These are phyloP conservation scores for Cryptus armator DNA, from an alignment of 2,888 invertebrate species.

Conservation along the genomic window DNA sequence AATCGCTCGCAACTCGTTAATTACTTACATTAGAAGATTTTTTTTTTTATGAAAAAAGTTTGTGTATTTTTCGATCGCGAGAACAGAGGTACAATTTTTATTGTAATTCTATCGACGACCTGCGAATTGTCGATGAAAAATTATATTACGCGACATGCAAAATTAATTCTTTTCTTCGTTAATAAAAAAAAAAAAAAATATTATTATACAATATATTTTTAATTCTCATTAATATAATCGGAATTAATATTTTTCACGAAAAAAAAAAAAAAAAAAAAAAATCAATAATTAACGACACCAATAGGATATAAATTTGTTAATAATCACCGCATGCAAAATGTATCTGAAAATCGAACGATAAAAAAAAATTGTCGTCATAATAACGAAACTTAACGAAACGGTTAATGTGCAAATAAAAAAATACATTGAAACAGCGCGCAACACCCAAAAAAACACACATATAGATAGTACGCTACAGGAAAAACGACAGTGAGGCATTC, in stretches of 20 bases:
- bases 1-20: no score
- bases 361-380: background rate
- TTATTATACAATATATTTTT: background rate
- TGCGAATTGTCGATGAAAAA: background rate
- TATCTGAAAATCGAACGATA: background rate
- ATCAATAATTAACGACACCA: background rate
- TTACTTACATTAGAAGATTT: no score
- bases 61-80: no score
- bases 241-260: background rate
- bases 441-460: slow-evolving; percentile 23
- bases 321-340: background rate
- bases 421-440: slow-evolving; percentile 53
- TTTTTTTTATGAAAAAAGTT: no score
- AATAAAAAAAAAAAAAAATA: background rate
- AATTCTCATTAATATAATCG: background rate
- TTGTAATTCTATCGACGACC: background rate
- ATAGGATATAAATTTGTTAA: background rate
- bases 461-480: slow-evolving; percentile 34
- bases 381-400: background rate
- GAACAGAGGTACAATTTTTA: no score
- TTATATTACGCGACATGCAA: background rate
- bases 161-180: background rate
- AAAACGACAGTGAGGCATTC: slow-evolving; percentile 10
- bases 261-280: background rate
- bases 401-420: slow-evolving; percentile 1